Conservation (phyloP, 2,888 invertebrate genomes). For the Agrochola lychnidis region DNA sequence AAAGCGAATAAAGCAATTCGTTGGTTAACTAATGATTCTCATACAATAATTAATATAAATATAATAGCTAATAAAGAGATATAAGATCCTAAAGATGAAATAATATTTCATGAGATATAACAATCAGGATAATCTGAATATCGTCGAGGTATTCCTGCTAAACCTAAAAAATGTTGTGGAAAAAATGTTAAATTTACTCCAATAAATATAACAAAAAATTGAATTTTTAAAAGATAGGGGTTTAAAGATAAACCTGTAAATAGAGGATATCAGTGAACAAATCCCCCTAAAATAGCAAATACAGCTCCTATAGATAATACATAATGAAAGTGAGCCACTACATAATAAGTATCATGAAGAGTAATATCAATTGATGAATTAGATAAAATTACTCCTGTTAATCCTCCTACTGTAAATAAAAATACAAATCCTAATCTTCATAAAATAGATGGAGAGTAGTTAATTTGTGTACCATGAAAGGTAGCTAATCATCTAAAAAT, state of each 20-base stretch:
- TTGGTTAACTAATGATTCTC: constrained; percentile 90
- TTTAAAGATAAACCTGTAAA: constrained; percentile 92
- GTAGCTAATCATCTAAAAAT: constrained; percentile 95
- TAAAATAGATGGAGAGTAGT: constrained; percentile 90
- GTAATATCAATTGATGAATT: constrained; percentile 95
- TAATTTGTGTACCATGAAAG: constrained; percentile 92
- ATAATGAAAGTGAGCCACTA: constrained; percentile 96
- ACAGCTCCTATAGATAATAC: constrained; percentile 95
- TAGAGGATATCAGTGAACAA: constrained; percentile 93
- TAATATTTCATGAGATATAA: constrained; percentile 92
- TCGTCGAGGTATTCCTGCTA: constrained; percentile 93
- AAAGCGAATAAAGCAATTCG: constrained; percentile 87
- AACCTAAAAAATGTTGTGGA: constrained; percentile 93
- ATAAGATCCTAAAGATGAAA: constrained; percentile 93
- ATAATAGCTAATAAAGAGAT: constrained; percentile 91
- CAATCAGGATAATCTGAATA: constrained; percentile 94
- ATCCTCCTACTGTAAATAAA: constrained; percentile 94
- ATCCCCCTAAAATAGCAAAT: constrained; percentile 94
- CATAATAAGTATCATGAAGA: constrained; percentile 96
- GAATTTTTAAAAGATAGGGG: constrained; percentile 91
- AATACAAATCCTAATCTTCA: constrained; percentile 95
- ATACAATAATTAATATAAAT: constrained; percentile 91
- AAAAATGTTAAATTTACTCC: constrained; percentile 95
- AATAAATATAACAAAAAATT: constrained; percentile 93
- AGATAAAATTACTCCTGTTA: constrained; percentile 93